Conservation (phyloP, 2,797 vertebrate genomes). For the Todus mexicanus region DNA sequence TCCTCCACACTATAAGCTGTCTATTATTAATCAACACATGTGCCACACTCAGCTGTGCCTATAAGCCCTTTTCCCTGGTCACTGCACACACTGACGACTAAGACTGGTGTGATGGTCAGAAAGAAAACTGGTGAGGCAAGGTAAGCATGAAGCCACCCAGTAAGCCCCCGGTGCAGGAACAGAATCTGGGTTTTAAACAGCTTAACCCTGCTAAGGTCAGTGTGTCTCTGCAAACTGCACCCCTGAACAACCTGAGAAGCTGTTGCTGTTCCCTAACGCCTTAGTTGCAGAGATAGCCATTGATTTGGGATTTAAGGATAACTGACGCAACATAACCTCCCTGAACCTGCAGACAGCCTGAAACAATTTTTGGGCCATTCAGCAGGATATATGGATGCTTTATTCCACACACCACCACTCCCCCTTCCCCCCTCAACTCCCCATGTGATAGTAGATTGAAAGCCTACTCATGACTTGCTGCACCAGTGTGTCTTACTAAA, state of each 20-base stretch:
- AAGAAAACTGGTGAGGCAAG: not conserved
- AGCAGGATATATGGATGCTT: not conserved
- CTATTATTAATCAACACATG: not conserved
- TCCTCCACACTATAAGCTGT: not conserved
- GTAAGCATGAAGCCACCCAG: not conserved
- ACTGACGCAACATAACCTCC: not conserved
- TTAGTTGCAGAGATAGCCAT: not conserved
- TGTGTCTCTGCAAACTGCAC: not conserved
- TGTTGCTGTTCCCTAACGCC: not conserved
- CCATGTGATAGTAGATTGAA: rapidly evolving
- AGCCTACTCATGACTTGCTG: not conserved
- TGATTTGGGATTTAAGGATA: not conserved
- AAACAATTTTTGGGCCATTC: not conserved
- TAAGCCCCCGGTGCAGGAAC: not conserved
- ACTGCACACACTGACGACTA: not conserved
- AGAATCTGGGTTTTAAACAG: not conserved
- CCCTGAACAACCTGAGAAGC: not conserved
- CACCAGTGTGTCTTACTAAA: not conserved
- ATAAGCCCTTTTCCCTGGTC: not conserved
- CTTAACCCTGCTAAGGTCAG: not conserved
- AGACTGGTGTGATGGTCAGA: no score
- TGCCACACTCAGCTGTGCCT: not conserved
- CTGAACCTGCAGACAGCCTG: not conserved
- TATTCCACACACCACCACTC: no score
- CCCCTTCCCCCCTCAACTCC: not conserved